A percentile compares a stretch with the other conserved stretches of the same genome.
Conservation (phyloP, 2,113 vertebrate species). For the Notarius quadriscutis region DNA sequence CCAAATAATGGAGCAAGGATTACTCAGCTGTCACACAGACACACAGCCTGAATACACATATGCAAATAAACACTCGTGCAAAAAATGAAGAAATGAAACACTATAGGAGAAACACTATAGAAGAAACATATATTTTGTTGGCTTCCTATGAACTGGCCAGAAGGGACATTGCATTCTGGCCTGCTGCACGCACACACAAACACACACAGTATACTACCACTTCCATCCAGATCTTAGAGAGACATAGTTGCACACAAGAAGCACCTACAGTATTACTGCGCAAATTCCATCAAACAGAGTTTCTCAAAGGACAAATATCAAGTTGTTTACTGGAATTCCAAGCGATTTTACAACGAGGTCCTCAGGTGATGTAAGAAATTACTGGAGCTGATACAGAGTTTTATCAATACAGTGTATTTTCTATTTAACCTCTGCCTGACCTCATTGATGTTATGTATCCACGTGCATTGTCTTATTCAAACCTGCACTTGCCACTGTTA, state of each 20-base stretch:
- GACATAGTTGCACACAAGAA: background rate
- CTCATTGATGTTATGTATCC: background rate
- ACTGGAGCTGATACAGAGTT: background rate
- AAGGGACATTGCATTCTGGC: slow-evolving; percentile 63
- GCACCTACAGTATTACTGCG: background rate
- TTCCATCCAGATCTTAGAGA: background rate
- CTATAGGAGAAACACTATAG: background rate
- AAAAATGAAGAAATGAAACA: slow-evolving; percentile 39
- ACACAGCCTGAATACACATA: slow-evolving; percentile 30
- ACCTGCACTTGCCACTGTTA: background rate
- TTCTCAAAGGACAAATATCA: background rate
- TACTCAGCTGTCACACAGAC: slow-evolving; percentile 56
- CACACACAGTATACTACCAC: background rate
- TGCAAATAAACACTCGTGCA: slow-evolving; percentile 20
- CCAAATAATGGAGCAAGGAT: slow-evolving; percentile 44
- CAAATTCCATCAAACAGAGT: background rate
- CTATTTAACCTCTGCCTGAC: too few species aligned
- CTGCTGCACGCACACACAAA: slow-evolving; percentile 51
- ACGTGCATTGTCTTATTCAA: background rate
- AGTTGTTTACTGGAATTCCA: background rate
- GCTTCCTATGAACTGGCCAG: slow-evolving; percentile 49
- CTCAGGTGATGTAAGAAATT: background rate
- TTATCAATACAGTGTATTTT: background rate
- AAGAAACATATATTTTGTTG: slow-evolving; percentile 46
- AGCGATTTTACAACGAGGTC: background rate